phyloP scores from a whole-genome alignment of 2,888 invertebrate genomes.

The Caenorhabditis imperialis region DNA sequence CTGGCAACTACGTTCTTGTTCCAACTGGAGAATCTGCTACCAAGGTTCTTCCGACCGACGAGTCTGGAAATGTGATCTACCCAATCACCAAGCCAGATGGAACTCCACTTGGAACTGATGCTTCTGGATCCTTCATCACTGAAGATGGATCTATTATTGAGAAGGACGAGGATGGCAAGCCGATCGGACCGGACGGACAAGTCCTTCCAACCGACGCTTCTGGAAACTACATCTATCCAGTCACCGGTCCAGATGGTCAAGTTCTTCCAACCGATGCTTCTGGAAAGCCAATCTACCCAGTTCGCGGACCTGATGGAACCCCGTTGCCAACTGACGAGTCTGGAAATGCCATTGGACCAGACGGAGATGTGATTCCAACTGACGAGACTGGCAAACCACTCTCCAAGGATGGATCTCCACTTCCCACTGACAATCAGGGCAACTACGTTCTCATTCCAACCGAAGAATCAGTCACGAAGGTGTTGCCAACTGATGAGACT shows the following conservation, averaged over 20 bases:
- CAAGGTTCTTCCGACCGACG: conserved; percentile 53
- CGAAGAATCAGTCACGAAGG: conserved; percentile 1
- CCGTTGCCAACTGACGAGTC: conserved; percentile 32
- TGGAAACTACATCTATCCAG: no score
- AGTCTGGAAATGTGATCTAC: conserved; percentile 42
- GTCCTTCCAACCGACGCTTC: conserved; percentile 35
- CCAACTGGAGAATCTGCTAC: conserved; percentile 11
- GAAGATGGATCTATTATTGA: conserved; percentile 19
- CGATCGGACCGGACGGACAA: conserved; percentile 47
- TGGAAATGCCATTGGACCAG: conserved; percentile 56
- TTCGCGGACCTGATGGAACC: conserved; percentile 27
- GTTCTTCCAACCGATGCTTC: conserved; percentile 45
- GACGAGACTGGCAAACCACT: conserved; percentile 60
- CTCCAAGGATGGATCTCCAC: conserved; percentile 21
- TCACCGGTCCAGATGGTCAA: conserved; percentile 38
- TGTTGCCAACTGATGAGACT: conserved; percentile 34
- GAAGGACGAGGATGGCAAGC: no score
- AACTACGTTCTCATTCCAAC: conserved; percentile 52
- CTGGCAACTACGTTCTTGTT: conserved; percentile 21
- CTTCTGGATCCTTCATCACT: conserved; percentile 17
- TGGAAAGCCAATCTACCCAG: conserved; percentile 1
- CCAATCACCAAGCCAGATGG: conserved; percentile 41
- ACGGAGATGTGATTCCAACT: conserved; percentile 58
- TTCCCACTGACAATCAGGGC: conserved; percentile 64
- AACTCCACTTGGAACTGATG: conserved; percentile 29